Conservation (phyloP, 1,140 invertebrate genomes). For the Hydropsyche tenuis region DNA sequence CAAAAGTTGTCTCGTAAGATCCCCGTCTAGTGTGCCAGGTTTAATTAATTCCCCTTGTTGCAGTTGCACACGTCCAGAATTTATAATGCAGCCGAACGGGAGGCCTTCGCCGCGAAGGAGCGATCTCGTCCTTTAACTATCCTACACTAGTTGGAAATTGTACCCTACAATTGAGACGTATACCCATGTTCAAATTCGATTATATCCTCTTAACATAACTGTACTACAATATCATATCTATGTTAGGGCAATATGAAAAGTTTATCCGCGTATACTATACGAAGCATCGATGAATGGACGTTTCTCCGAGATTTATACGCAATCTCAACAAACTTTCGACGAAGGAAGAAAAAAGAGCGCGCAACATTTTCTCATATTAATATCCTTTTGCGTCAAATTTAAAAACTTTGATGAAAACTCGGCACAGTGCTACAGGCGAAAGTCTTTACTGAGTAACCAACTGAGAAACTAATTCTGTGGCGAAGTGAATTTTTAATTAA, state of each 20-base stretch:
- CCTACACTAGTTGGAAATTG: no score
- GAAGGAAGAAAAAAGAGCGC: conserved; percentile 1
- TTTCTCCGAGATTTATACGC: no score
- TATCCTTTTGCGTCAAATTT: conserved; percentile 36
- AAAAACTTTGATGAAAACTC: conserved; percentile 37
- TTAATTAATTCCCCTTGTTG: conserved; percentile 38
- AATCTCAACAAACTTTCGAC: no score
- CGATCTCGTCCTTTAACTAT: no score
- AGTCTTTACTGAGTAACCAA: conserved; percentile 12
- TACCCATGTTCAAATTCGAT: no score
- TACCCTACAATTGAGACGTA: no score
- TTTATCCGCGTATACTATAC: no score
- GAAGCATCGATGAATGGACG: no score
- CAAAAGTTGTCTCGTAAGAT: conserved; percentile 40
- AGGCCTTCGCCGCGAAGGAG: no score
- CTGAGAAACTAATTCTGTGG: conserved; percentile 32
- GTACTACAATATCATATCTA: no score
- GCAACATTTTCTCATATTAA: conserved; percentile 37
- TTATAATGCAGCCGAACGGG: conserved; percentile 15
- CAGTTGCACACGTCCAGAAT: conserved; percentile 28
- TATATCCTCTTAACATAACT: no score
- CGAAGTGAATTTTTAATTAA: conserved; percentile 40
- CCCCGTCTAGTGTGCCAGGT: not conserved
- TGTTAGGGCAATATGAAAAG: no score
- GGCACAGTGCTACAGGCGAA: not conserved